Conservation (phyloP, 2,888 invertebrate genomes). For the Apodemia duryi region DNA sequence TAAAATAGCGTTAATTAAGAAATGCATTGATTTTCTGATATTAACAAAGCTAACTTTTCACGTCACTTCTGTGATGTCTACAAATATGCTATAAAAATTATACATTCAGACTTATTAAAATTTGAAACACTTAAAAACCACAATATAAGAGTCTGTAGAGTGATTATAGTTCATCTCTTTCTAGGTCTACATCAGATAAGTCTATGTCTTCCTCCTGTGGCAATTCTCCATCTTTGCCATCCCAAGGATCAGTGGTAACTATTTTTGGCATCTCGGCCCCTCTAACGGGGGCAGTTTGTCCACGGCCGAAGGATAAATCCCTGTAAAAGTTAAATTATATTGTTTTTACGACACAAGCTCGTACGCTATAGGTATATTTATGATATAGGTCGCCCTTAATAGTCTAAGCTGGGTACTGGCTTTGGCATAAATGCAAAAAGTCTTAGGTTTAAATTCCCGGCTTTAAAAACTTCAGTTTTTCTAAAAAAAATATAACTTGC, state of each 20-base stretch:
- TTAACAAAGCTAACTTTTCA: neutral
- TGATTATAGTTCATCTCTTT: constrained; percentile 86
- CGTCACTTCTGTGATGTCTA: neutral
- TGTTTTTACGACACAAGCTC: neutral
- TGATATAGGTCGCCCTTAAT: too few relatives aligned
- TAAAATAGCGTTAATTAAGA: constrained; percentile 1
- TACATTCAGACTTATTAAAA: constrained; percentile 19
- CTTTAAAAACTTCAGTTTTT: too few relatives aligned
- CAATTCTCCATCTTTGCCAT: constrained; percentile 94
- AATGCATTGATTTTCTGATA: neutral
- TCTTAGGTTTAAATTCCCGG: too few relatives aligned
- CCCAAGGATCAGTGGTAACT: constrained; percentile 87
- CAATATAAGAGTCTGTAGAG: constrained; percentile 7
- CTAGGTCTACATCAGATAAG: constrained; percentile 92
- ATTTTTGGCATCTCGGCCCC: constrained; percentile 90
- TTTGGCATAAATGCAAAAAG: too few relatives aligned
- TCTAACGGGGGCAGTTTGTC: constrained; percentile 92
- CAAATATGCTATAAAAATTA: constrained; percentile 12
- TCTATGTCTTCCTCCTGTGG: constrained; percentile 94
- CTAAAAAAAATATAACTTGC: too few relatives aligned
- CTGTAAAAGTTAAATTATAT: constrained; percentile 52
- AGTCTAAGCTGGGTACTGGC: too few relatives aligned
- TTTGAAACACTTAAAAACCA: constrained; percentile 14
- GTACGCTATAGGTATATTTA: too few relatives aligned
- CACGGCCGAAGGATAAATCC: constrained; percentile 95